phyloP scores from a whole-genome alignment of 2,888 invertebrate species.

The Mesodorylaimus sp. region DNA sequence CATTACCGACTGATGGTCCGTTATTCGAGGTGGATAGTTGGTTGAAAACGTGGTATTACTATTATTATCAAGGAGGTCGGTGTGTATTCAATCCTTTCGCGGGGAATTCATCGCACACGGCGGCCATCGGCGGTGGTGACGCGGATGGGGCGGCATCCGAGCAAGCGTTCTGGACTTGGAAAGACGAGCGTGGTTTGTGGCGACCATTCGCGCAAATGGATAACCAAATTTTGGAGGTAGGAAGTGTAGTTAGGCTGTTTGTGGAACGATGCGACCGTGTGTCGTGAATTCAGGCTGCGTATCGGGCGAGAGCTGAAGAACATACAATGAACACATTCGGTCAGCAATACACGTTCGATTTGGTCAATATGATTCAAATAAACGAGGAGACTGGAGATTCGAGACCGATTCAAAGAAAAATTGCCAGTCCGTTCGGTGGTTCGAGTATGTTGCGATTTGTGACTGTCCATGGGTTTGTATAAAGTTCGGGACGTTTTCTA shows the following conservation, averaged over 20 bases:
- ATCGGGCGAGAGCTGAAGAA: slow-evolving; percentile 81
- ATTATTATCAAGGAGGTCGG: too few relatives aligned
- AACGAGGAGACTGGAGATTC: slow-evolving; percentile 93
- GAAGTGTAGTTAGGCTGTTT: too few relatives aligned
- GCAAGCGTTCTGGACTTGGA: slow-evolving; percentile 87
- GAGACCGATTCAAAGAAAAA: slow-evolving; percentile 59
- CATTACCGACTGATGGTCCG: slow-evolving; percentile 77
- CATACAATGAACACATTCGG: slow-evolving; percentile 76
- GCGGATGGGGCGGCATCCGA: slow-evolving; percentile 33
- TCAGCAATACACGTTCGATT: slow-evolving; percentile 83
- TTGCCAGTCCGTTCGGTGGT: too few relatives aligned
- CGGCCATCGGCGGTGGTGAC: neutral
- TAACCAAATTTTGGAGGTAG: slow-evolving; percentile 72
- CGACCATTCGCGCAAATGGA: slow-evolving; percentile 82
- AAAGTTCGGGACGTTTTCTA: too few relatives aligned
- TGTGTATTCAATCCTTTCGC: too few relatives aligned
- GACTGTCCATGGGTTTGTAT: too few relatives aligned
- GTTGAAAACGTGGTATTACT: slow-evolving; percentile 33
- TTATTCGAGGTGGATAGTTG: slow-evolving; percentile 81
- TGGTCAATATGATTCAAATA: slow-evolving; percentile 91
- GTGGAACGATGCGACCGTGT: neutral
- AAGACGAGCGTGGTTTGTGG: slow-evolving; percentile 73
- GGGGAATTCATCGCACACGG: neutral
- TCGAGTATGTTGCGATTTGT: too few relatives aligned
- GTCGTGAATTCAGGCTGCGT: slow-evolving; percentile 46